Base-by-base conservation (phyloP, 2,888 invertebrate species). In the Neocrepidodera transversa region DNA sequence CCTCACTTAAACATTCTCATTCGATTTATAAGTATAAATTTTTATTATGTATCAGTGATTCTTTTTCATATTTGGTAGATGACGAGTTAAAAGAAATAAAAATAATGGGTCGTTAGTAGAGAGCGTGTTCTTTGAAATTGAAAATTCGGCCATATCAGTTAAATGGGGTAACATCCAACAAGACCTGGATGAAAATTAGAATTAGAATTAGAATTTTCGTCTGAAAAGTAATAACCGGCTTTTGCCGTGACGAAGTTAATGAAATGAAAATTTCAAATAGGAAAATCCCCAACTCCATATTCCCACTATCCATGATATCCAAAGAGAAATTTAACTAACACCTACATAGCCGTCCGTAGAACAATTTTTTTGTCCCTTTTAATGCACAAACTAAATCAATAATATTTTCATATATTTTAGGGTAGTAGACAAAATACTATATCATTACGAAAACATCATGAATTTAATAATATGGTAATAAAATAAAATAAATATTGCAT, bases 241-340 rank as follows among this genome's bases (percentile, higher is more conserved):
- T 45, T 45, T 11, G 26, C 26, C 13, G 11, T 45, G 45, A 45
- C 45, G 26, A 45, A 45, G 45, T 45, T 45, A 45, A 45, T 45
- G 45, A 45, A 45, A 45, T 45, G 45, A 45, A 45, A 45, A 45
- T 45, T 45, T 45, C 45, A 45, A 45, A 45, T 26, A 45, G 45
- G 45, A 8, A 43, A 23, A 45, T 38, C 38, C 38, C 17, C 45
- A 26, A 14, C 45, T 14, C 23, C 28, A 45, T 13, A 13, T 26
- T 28, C 23, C 17, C 45, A 28, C 45, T 45, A 45, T 45, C 45
- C 26, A 16, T 14, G 14, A 45, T 45, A 45, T 45, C 45, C 26
- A 45, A 26, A 45, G 45, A 45, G 45, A 45, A 45, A 45, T 45
- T 45, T 45, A 45, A 45, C 45, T 45, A 45, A 45, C 11, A 8